Base-by-base conservation (phyloP, 2,797 vertebrate species). In the Podarcis lilfordi region DNA sequence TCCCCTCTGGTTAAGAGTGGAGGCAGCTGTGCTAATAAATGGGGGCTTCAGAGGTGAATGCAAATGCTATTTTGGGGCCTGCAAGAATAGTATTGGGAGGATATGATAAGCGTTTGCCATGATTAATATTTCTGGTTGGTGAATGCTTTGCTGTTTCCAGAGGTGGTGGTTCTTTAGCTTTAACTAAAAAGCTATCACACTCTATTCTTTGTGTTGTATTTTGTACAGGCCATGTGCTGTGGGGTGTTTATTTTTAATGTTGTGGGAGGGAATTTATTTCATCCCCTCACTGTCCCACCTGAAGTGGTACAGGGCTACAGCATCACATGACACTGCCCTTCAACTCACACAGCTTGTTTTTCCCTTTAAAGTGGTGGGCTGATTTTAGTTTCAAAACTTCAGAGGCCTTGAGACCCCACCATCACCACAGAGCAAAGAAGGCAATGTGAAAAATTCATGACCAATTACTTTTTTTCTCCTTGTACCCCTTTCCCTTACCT, bases 1-100 rank as follows among this genome's bases (percentile, higher is more conserved):
- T 92, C 86, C 91, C 88, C 83, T 93, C 88, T 91, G 91, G 88
- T 93, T 94, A 92, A 91, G 91, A 93, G 86, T 88, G 80, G 93
- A 95, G 91, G 94, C 92, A 96, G 95, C 93, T 96, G 95, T 95
- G 88, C 90, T 95, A 95, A 95, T 95, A 95, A 95, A 93, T 88
- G 90, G 91, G 90, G 90, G 81, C 61, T 89, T 93, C 80, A 86
- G 94, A 93, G 78, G 80, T 94, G 83, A 79, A 91, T 94, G 89
- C 88, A 95, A 91, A 89, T 81, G 59, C 80, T 91, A 4, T 93
- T 95, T 88, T 76, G 77, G 92, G 71, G 80, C 90, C 91, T 64
- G 69, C n/a, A 90, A 43, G n/a, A 90, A 87, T 86, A 92, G 75
- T 90, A 92, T 83, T 37, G 23, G 64, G 23, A 15, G 17, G 27